Evolutionary conservation across 2,797 vertebrate genomes (phyloP).

Genomic region (Craterocephalus amniculus): DNA sequence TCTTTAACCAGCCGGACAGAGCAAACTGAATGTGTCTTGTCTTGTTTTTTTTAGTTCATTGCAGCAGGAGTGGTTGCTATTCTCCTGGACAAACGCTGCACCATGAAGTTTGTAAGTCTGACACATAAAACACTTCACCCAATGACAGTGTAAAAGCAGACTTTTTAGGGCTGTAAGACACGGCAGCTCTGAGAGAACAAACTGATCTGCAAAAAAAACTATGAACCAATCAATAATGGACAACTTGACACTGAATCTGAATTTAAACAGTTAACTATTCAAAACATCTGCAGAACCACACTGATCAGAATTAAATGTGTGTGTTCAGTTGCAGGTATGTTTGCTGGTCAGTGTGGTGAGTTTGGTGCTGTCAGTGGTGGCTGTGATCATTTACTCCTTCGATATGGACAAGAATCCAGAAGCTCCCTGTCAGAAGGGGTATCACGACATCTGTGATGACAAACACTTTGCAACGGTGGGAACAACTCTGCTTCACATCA

Average conservation of each 20-base stretch:
- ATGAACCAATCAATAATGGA: too few species aligned
- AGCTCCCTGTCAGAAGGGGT: not conserved
- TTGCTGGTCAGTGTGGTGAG: constrained; percentile 48
- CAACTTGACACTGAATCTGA: too few species aligned
- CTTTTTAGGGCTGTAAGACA: too few species aligned
- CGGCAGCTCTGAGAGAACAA: too few species aligned
- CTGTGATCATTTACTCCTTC: constrained; percentile 73
- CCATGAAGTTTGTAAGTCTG: constrained; percentile 71
- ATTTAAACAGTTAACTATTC: too few species aligned
- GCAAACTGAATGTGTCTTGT: too few species aligned
- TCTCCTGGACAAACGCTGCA: constrained; percentile 73
- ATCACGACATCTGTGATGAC: fast-evolving
- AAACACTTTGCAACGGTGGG: constrained; percentile 52
- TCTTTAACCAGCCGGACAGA: too few species aligned
- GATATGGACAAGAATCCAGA: constrained; percentile 58
- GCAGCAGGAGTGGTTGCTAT: constrained; percentile 70
- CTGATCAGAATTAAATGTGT: too few species aligned
- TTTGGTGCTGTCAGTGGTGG: constrained; percentile 61
- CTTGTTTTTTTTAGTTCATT: constrained; percentile 71
- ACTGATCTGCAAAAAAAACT: too few species aligned
- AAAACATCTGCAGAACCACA: too few species aligned
- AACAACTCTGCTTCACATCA: too few species aligned
- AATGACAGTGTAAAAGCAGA: not conserved
- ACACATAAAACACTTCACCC: too few species aligned
- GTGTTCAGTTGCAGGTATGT: constrained; percentile 66